A percentile compares a stretch with the other conserved stretches of the same genome.
These are phyloP conservation scores for Varanus komodoensis DNA, from an alignment of 2,113 vertebrate genomes.

Conservation along the genomic window DNA sequence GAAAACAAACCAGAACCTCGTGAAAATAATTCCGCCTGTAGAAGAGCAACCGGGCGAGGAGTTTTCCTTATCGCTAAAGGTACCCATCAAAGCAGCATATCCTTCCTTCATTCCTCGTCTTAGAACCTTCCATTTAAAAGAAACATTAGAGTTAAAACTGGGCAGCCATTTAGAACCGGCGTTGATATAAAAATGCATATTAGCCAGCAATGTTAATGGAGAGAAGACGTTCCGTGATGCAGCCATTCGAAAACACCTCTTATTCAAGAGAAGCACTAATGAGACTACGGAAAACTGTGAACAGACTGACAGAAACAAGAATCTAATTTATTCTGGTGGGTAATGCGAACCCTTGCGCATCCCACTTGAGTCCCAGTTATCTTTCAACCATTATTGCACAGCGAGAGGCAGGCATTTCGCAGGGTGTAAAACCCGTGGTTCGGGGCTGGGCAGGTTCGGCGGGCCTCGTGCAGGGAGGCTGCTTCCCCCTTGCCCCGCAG, in stretches of 20 bases:
- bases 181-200: slow-evolving; percentile 69
- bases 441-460: too few species aligned
- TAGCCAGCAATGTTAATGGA: slow-evolving; percentile 58
- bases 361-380: not conserved
- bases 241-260: not conserved
- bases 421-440: not conserved
- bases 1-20: slow-evolving; percentile 70
- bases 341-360: accelerated
- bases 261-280: slow-evolving; percentile 45
- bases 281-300: slow-evolving; percentile 41
- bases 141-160: slow-evolving; percentile 55
- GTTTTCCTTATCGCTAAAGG: slow-evolving; percentile 67
- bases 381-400: accelerated
- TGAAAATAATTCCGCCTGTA: slow-evolving; percentile 69
- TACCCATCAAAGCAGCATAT: slow-evolving; percentile 46
- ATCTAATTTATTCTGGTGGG: not conserved
- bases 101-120: slow-evolving; percentile 53
- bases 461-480: not conserved
- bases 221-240: slow-evolving; percentile 24
- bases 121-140: slow-evolving; percentile 71
- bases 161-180: slow-evolving; percentile 66
- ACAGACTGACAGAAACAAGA: slow-evolving; percentile 20
- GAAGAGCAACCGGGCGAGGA: slow-evolving; percentile 57
- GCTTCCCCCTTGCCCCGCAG: not conserved
- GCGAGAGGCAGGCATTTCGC: not conserved